Conservation (phyloP, 2,113 vertebrate species). For the Oncorhynchus clarkii region DNA sequence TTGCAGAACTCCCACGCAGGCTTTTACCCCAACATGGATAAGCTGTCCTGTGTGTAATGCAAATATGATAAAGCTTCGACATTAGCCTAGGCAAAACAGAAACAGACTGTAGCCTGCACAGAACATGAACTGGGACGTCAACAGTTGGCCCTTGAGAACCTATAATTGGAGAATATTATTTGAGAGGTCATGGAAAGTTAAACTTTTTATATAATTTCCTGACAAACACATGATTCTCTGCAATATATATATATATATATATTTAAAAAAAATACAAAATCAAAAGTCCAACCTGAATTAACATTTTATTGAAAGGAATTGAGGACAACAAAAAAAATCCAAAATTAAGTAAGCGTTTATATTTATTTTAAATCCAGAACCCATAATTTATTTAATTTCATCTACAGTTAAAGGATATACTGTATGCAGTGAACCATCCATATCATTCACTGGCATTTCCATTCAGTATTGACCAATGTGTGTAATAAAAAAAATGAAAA, state of each 20-base stretch:
- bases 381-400: neutral
- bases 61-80: neutral
- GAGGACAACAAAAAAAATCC: neutral
- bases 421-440: no score
- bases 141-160: neutral
- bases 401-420: neutral
- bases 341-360: neutral
- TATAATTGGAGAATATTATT: neutral
- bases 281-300: no score
- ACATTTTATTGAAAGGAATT: no score
- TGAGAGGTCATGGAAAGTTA: neutral
- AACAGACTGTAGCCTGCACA: no score
- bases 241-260: no score
- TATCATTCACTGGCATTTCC: no score
- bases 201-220: neutral
- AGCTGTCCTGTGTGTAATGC: neutral
- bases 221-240: neutral
- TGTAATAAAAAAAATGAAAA: no score
- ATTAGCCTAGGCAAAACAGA: neutral
- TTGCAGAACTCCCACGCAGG: neutral
- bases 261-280: no score
- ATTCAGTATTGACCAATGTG: no score
- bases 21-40: neutral
- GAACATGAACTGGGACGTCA: no score
- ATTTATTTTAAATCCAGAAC: neutral